Evolutionary conservation across 2,888 invertebrate genomes (phyloP), one percentile per base, ranked within the genome.

Genomic region (Rhamnusium bicolor): DNA sequence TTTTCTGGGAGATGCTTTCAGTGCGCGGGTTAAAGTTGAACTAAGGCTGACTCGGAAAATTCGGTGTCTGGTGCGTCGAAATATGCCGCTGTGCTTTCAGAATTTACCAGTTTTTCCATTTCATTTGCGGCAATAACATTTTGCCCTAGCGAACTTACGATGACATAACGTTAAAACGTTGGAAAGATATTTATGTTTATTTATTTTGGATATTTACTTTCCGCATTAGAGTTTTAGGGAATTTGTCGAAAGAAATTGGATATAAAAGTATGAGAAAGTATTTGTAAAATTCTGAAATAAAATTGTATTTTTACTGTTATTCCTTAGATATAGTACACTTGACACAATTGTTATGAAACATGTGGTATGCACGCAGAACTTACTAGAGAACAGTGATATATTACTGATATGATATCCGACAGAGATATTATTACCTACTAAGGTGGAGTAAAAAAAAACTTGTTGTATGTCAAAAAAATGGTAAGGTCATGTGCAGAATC

Each of bases 11-110:
- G 82, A 71, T 80, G 83, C 77, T 80, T 65, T 74, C 83, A 63
- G 79, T 72, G 67, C 82, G 84, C 80, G 80, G 72, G 80, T 78
- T 77, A 76, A 79, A 80, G 80, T 80, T 80, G 81, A 81, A 85
- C 85, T 85, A 82, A 83, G 27, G 32, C 18, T 16, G 65, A 19
- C 71, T 80, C 81, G 19, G 32, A 46, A 51, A 53, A 21, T 70
- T 62, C 62, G 65, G 54, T 53, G 53, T 18, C 53, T 32, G 53
- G 49, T 27, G 63, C 29, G 24, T 63, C 49, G 29, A 16, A 24
- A 27, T 27, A 51, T 24, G 63, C 49, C 29, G 49, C 58, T n/a
- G 46, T 21, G 32, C 49, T 51, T 14, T 65, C 51, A 53, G 24
- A 65, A 65, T 65, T 65, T 65, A 53, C 49, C 29, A 18, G 65